phyloP scores from a whole-genome alignment of 2,113 vertebrate genomes.

The Coptodon bakossiorum region DNA sequence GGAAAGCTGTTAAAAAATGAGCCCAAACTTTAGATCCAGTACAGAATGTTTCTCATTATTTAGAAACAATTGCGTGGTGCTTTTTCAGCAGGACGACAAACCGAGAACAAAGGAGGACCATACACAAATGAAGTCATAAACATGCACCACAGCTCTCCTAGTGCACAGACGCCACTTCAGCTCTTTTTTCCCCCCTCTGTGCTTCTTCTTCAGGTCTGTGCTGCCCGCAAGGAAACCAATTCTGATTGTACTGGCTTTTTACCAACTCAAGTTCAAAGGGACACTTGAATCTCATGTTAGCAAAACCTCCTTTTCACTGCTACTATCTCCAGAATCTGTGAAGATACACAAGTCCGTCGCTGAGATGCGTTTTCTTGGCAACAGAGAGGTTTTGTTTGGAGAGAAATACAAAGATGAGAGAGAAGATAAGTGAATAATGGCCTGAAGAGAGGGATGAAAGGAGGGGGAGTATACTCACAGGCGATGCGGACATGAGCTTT shows the following conservation, averaged over 20 bases:
- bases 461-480: conserved; percentile 77
- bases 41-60: conserved; percentile 40
- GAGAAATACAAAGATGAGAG: conserved; percentile 15
- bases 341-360: neutral
- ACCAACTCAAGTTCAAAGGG: conserved; percentile 39
- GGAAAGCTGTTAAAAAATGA: conserved; percentile 18
- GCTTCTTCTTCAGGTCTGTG: conserved; percentile 5
- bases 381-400: conserved; percentile 17
- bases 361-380: conserved; percentile 9
- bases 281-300: conserved; percentile 27
- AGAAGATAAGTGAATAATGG: conserved; percentile 3
- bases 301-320: neutral
- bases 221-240: neutral
- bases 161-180: conserved; percentile 7
- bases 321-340: conserved; percentile 27
- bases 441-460: neutral
- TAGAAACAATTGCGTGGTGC: conserved; percentile 6
- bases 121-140: conserved; percentile 49
- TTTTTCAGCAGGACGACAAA: conserved; percentile 43
- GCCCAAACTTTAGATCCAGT: conserved; percentile 22
- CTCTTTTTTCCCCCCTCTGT: neutral
- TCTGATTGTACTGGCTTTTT: conserved; percentile 23
- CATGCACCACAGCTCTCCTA: conserved; percentile 12
- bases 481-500: conserved; percentile 96
- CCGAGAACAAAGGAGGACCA: conserved; percentile 47